These are phyloP conservation scores for Xestia rhomboidea DNA, from an alignment of 2,888 invertebrate genomes.

Conservation along the genomic window DNA sequence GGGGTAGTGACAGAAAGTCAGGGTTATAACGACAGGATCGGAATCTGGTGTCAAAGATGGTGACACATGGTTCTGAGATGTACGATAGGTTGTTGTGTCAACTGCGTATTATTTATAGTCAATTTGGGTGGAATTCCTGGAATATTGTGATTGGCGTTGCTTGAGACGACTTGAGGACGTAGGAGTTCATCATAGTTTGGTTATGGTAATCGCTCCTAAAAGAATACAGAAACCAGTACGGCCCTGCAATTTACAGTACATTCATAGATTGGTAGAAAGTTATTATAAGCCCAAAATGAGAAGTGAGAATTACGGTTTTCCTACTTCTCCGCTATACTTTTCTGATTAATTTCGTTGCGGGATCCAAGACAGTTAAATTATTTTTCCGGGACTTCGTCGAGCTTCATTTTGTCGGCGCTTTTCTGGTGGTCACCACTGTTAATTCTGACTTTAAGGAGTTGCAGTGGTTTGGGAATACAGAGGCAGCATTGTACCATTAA, in stretches of 20 bases:
- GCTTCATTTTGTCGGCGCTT: too few relatives aligned
- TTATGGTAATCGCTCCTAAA: not conserved
- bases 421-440: too few relatives aligned
- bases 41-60: slow-evolving; percentile 60
- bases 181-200: too few relatives aligned
- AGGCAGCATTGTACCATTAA: too few relatives aligned
- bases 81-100: slow-evolving; percentile 50
- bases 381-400: too few relatives aligned
- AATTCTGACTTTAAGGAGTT: too few relatives aligned
- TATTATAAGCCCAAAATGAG: not conserved
- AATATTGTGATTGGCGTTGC: not conserved
- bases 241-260: not conserved
- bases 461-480: too few relatives aligned
- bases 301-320: too few relatives aligned
- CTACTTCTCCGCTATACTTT: too few relatives aligned
- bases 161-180: not conserved
- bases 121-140: slow-evolving; percentile 23
- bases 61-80: slow-evolving; percentile 56
- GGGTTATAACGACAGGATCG: slow-evolving; percentile 64
- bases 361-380: too few relatives aligned
- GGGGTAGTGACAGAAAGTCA: slow-evolving; percentile 76
- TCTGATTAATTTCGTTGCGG: too few relatives aligned
- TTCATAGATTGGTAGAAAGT: not conserved
- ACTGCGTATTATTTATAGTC: slow-evolving; percentile 31
- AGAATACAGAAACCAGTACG: not conserved